Percentiles rank a stretch among this genome's conserved stretches.
Conservation (phyloP, 2,113 vertebrate genomes). For the Malaclemys terrapin region DNA sequence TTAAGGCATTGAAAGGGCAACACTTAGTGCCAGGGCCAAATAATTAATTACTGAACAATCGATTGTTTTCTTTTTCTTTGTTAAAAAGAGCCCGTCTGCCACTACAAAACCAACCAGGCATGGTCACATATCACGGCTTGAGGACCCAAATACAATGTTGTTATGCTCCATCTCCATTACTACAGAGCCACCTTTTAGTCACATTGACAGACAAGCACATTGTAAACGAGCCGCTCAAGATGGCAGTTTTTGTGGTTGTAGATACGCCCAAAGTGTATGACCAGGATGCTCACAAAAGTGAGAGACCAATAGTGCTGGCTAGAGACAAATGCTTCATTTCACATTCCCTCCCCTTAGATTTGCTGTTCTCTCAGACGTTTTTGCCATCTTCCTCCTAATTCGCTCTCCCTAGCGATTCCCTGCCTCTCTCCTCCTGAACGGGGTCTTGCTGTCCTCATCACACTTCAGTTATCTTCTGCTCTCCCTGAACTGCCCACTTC, state of each 20-base stretch:
- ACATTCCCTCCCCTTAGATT: not conserved
- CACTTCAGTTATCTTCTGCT: not conserved
- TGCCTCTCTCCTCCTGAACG: not conserved
- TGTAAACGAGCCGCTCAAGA: not conserved
- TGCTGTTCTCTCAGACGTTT: not conserved
- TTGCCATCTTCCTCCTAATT: not conserved
- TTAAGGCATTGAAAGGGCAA: not conserved
- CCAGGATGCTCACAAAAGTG: not conserved
- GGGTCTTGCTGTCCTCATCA: not conserved
- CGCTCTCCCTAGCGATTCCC: not conserved
- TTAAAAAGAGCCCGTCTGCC: not conserved
- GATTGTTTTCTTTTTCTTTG: not conserved
- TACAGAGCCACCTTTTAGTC: not conserved
- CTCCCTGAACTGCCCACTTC: not conserved
- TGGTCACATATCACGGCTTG: not conserved
- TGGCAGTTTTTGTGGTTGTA: not conserved
- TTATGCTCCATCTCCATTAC: not conserved
- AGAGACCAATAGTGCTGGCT: not conserved
- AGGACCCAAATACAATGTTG: not conserved
- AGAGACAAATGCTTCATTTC: not conserved
- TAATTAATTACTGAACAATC: not conserved
- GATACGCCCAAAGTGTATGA: not conserved
- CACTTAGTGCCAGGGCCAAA: not conserved
- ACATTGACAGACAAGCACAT: not conserved
- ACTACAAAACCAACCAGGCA: not conserved